Percentiles rank a stretch among this genome's conserved stretches.
Evolutionary conservation across 2,797 vertebrate genomes (phyloP).

Genomic region (Typhlichthys eigenmanni): DNA sequence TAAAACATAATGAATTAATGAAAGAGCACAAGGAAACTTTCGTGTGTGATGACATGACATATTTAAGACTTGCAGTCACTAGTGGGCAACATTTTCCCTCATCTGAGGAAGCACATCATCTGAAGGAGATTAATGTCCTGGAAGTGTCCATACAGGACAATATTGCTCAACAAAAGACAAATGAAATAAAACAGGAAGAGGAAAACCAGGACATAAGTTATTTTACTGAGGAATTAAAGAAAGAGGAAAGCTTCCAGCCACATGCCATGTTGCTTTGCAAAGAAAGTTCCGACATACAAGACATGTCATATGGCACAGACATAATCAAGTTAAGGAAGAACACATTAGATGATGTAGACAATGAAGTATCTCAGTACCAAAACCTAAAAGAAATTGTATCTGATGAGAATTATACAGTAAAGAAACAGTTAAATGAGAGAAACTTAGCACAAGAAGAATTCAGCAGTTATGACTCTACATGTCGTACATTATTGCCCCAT

Average conservation of each 20-base stretch:
- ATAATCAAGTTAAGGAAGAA: no score
- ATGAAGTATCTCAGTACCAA: no score
- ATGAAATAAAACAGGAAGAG: no score
- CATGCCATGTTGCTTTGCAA: no score
- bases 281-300: no score
- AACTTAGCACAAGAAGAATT: no score
- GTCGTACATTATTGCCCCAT: no score
- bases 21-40: neutral
- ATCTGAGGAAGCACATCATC: neutral
- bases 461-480: neutral
- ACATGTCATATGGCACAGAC: no score
- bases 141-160: slow-evolving; percentile 1
- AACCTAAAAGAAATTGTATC: no score
- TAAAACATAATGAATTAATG: neutral
- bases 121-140: neutral
- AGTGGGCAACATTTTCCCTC: neutral
- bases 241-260: slow-evolving; percentile 26
- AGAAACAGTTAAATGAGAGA: slow-evolving; percentile 1
- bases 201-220: neutral
- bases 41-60: neutral
- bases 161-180: neutral
- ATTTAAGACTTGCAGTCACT: neutral
- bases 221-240: slow-evolving; percentile 31
- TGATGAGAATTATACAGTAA: neutral
- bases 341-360: no score